Conservation (phyloP, 2,113 vertebrate species). For the Phalacrocorax carbo region DNA sequence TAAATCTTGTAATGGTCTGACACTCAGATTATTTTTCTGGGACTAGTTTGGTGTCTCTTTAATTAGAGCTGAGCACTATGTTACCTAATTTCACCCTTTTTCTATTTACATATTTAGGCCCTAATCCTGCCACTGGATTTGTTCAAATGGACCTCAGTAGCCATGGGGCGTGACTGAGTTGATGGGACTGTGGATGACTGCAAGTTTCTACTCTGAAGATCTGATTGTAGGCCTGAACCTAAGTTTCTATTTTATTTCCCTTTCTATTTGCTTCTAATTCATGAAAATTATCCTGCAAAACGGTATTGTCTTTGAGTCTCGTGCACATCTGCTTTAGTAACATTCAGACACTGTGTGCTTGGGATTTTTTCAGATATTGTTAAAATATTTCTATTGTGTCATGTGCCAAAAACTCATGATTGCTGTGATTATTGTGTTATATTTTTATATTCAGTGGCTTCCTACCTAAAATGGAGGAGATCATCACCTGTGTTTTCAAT, state of each 20-base stretch:
- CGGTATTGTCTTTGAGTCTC: not conserved
- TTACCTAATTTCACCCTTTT: not conserved
- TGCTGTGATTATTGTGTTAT: not conserved
- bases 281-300: not conserved
- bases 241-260: not conserved
- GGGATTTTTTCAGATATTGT: not conserved
- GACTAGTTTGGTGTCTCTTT: not conserved
- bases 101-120: slow-evolving; percentile 5
- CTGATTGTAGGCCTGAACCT: not conserved
- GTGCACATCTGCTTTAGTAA: not conserved
- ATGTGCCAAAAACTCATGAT: not conserved
- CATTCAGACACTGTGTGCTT: not conserved
- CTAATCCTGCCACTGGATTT: not conserved
- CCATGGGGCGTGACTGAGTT: not conserved
- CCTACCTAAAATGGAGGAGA: not conserved
- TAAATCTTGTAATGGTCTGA: not conserved
- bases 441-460: not conserved
- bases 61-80: not conserved
- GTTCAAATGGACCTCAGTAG: not conserved
- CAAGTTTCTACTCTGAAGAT: not conserved
- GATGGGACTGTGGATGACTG: not conserved
- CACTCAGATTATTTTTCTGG: not conserved
- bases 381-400: not conserved
- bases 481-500: not conserved
- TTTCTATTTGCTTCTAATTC: not conserved